These are phyloP conservation scores for Mesocricetus auratus DNA, from an alignment of 2,113 vertebrate species.

Conservation along the genomic window DNA sequence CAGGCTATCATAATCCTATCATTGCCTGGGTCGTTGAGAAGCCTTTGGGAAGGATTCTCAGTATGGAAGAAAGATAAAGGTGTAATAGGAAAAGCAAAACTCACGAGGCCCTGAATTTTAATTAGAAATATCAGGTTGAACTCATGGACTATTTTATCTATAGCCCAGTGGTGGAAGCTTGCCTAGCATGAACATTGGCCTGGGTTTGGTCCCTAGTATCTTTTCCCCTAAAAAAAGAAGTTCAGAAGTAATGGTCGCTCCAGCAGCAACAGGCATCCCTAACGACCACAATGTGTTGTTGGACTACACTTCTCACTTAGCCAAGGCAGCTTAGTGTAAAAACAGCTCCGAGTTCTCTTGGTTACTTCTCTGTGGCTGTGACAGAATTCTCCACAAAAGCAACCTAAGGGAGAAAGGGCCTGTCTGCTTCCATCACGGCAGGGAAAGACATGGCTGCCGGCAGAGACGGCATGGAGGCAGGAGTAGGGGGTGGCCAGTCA, in stretches of 20 bases:
- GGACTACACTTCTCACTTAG: neutral
- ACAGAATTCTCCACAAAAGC: neutral
- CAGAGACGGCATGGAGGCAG: neutral
- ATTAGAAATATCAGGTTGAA: neutral
- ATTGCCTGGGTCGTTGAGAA: neutral
- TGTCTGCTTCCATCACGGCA: neutral
- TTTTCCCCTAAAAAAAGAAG: neutral
- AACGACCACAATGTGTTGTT: neutral
- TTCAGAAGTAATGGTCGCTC: neutral
- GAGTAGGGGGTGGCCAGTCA: too few species aligned
- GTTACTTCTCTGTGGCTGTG: neutral
- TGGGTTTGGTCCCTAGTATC: neutral
- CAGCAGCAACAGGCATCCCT: neutral
- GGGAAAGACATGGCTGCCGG: neutral
- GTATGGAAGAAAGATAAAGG: slow-evolving; percentile 21
- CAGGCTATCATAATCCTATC: neutral
- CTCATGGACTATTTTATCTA: neutral
- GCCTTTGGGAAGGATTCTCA: slow-evolving; percentile 26
- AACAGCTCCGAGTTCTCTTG: neutral
- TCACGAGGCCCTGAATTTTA: neutral
- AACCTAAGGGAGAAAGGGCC: neutral
- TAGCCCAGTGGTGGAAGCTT: neutral
- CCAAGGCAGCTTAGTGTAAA: neutral
- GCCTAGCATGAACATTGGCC: neutral
- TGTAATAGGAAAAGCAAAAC: neutral